Evolutionary conservation across 1,140 invertebrate genomes (phyloP), one percentile per base, ranked within the genome.

Genomic region (Drosophila rhopaloa): DNA sequence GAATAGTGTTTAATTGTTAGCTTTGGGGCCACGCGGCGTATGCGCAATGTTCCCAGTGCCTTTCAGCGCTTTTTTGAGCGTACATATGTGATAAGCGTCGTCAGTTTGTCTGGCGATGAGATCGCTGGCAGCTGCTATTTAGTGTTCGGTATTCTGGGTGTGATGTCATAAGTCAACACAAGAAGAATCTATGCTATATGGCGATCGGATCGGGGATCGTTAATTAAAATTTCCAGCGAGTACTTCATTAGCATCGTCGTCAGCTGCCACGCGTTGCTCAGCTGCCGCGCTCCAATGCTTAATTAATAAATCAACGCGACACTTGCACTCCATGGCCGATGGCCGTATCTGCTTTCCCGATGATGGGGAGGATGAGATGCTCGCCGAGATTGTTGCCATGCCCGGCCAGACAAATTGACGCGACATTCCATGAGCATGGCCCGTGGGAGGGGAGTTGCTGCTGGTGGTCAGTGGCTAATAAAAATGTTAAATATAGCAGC

Each of bases 241-340:
- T 88, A 86, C 83, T 86, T 86, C 83, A 86, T 86, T 86, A 86
- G 83, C 80, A 79, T 82, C 70, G 54, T 62, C 59, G 79, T 44
- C 72, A 47, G 54, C 79, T 84, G 81, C 82, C 82, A 86, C 82
- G 82, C 82, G 82, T 68, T 82, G 71, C 61, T 76, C 63, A 60
- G 62, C 73, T 56, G 72, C 54, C 73, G 60, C 74, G 81, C 89
- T 79, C 89, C 78, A 77, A 84, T 89, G 79, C 85, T 91, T 91
- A 91, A 91, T 91, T 91, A 91, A 91, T 91, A 91, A 91, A 91
- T 91, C 90, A 91, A 91, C 90, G 90, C 81, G 90, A 90, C 90
- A 91, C 85, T 90, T 91, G 85, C 81, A 90, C 84, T 90, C 86
- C 74, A 73, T 76, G 76, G 71, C 76, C 80, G 72, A 77, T 79